Percentiles rank a stretch among this genome's conserved stretches.
These are phyloP conservation scores for Ascaphus truei DNA, from an alignment of 2,113 vertebrate genomes.

Conservation along the genomic window DNA sequence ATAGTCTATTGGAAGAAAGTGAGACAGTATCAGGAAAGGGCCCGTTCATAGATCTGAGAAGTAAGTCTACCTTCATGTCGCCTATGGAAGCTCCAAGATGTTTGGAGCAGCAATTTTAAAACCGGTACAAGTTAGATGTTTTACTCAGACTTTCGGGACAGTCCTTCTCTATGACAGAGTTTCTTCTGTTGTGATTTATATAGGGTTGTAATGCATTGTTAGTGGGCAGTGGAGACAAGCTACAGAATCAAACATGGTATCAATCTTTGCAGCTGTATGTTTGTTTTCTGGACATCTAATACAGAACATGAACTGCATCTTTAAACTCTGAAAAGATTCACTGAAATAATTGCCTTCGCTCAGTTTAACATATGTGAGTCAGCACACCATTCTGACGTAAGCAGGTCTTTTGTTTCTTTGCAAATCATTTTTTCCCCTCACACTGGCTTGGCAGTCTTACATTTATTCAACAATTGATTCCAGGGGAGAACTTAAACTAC, in stretches of 20 bases:
- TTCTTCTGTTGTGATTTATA: too few relatives aligned
- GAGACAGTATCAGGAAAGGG: too few relatives aligned
- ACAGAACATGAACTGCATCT: not conserved
- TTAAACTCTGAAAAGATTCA: not conserved
- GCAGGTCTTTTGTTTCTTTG: slow-evolving; percentile 2
- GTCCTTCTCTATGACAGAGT: too few relatives aligned
- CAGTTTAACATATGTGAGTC: slow-evolving; percentile 6
- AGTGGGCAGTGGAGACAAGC: not conserved
- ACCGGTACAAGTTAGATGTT: too few relatives aligned
- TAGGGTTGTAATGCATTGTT: too few relatives aligned
- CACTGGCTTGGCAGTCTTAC: slow-evolving; percentile 5
- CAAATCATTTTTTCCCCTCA: not conserved
- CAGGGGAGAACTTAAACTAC: slow-evolving; percentile 12
- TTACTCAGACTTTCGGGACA: too few relatives aligned
- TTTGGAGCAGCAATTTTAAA: too few relatives aligned
- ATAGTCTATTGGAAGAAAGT: too few relatives aligned
- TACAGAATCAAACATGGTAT: not conserved
- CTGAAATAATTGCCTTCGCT: slow-evolving; percentile 1
- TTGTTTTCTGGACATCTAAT: not conserved
- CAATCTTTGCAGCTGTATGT: not conserved
- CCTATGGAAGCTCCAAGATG: too few relatives aligned
- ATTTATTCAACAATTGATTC: slow-evolving; percentile 25
- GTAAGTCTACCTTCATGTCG: too few relatives aligned
- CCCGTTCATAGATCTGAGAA: too few relatives aligned
- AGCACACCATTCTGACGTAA: slow-evolving; percentile 16